Percentiles rank a stretch among this genome's conserved stretches.
Conservation (phyloP, 2,888 invertebrate species). For the Sinodicranocentrus sp. region DNA sequence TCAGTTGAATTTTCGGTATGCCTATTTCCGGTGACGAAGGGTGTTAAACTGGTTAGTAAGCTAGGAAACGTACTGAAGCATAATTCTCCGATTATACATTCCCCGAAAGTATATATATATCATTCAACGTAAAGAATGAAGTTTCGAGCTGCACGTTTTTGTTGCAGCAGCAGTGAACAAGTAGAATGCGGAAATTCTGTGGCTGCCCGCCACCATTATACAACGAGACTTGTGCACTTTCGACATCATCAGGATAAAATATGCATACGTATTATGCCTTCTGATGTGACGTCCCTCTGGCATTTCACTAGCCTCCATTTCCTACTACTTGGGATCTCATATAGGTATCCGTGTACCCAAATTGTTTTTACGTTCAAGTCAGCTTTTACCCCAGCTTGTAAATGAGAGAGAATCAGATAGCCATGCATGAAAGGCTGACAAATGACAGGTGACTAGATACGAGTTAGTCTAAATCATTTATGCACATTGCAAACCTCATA, state of each 20-base stretch:
- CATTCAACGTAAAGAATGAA: background rate
- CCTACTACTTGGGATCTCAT: no score
- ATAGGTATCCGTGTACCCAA: no score
- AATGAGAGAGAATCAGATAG: no score
- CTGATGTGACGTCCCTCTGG: no score
- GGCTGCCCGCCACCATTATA: slow-evolving; percentile 33
- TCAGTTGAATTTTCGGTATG: slow-evolving; percentile 12
- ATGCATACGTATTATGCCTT: background rate
- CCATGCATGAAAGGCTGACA: slow-evolving; percentile 39
- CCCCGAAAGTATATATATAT: background rate
- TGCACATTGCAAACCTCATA: background rate
- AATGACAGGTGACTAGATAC: slow-evolving; percentile 36
- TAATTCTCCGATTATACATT: background rate
- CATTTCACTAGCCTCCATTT: no score
- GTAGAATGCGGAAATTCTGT: slow-evolving; percentile 40
- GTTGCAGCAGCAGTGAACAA: background rate
- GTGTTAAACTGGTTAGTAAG: no score
- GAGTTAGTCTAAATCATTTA: slow-evolving; percentile 23
- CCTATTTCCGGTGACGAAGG: background rate
- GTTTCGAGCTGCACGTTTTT: background rate
- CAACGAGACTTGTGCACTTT: slow-evolving; percentile 6
- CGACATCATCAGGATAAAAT: no score
- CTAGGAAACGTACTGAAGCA: no score
- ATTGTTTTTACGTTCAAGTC: no score
- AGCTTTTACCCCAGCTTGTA: no score